Conservation (phyloP, 2,797 vertebrate genomes). For the Potorous gilbertii region DNA sequence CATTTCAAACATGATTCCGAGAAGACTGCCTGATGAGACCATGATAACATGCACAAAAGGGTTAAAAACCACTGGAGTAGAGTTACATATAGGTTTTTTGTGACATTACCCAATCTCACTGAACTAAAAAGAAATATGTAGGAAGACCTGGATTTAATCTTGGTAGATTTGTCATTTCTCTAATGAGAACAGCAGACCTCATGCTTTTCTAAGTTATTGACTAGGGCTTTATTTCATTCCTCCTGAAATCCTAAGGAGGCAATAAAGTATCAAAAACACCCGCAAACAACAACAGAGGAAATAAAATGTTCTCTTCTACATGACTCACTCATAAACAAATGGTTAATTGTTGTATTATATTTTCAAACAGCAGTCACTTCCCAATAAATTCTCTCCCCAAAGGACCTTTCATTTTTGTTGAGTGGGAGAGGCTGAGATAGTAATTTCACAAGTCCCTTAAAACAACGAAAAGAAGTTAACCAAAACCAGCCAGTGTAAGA, state of each 20-base stretch:
- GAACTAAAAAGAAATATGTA: not conserved
- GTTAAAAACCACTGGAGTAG: not conserved
- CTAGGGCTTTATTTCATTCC: not conserved
- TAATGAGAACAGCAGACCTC: not conserved
- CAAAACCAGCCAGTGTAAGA: not conserved
- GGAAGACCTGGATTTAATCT: not conserved
- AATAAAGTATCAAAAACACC: not conserved
- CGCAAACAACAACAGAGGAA: not conserved
- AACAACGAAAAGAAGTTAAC: not conserved
- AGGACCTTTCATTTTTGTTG: not conserved
- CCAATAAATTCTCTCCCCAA: not conserved
- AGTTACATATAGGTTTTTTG: not conserved
- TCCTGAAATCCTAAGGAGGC: not conserved
- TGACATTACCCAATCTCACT: not conserved
- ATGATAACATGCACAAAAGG: not conserved
- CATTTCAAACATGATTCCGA: not conserved
- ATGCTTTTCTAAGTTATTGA: not conserved
- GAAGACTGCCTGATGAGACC: not conserved
- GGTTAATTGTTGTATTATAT: not conserved
- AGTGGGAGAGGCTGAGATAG: not conserved
- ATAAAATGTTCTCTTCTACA: not conserved
- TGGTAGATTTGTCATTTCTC: not conserved
- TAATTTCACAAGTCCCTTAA: not conserved
- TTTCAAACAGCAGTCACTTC: not conserved
- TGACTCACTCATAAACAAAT: not conserved